Evolutionary conservation across 2,113 vertebrate species (phyloP).

Genomic region (Pantherophis guttatus): DNA sequence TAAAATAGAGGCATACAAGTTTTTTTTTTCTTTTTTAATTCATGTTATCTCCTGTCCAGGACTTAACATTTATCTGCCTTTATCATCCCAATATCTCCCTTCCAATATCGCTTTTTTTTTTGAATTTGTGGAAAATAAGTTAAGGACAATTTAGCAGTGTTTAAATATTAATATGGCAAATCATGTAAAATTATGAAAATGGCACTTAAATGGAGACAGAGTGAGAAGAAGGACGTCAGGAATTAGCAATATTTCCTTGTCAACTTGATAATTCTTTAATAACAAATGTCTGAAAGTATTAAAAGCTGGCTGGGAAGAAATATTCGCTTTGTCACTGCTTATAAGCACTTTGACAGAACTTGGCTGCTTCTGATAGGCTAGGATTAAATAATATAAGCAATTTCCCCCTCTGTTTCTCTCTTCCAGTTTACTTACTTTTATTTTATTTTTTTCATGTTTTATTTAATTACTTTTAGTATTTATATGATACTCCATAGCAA

Average conservation of each 20-base stretch:
- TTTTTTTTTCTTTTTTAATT: not conserved
- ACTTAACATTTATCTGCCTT: not conserved
- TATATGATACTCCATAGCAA: too few species aligned
- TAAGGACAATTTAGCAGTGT: conserved; percentile 16
- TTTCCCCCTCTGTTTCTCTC: not conserved
- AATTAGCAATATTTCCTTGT: conserved; percentile 27
- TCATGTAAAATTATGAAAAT: conserved; percentile 25
- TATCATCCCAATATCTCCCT: not conserved
- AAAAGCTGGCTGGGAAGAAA: conserved; percentile 16
- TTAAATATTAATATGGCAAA: conserved; percentile 13
- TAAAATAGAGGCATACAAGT: too few species aligned
- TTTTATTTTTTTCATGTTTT: too few species aligned
- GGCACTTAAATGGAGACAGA: conserved; percentile 12
- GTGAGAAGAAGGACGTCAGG: conserved; percentile 4
- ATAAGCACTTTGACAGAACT: not conserved
- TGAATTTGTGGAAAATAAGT: not conserved
- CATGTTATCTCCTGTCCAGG: not conserved
- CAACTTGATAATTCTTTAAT: conserved; percentile 24
- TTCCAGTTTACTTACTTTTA: not conserved
- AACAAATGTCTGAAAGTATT: conserved; percentile 21
- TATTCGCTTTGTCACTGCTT: not conserved
- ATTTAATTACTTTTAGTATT: not conserved
- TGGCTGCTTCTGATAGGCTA: not conserved
- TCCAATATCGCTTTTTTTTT: conserved; percentile 1
- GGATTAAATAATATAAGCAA: not conserved